phyloP scores from a whole-genome alignment of 2,888 invertebrate genomes.

The Bombylius major region DNA sequence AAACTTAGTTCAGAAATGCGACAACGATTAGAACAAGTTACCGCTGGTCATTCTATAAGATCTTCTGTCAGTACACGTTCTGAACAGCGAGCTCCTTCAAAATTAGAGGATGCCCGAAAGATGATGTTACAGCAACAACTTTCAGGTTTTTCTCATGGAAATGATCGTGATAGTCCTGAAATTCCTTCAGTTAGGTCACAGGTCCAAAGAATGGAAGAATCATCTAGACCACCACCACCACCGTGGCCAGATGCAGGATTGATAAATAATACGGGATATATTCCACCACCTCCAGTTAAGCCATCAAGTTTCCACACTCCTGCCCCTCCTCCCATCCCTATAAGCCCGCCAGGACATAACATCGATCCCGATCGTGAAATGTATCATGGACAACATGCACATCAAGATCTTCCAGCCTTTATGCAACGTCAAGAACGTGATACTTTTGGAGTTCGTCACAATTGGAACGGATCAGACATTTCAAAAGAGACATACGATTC shows the following conservation, averaged over 20 bases:
- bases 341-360: slow-evolving; percentile 42
- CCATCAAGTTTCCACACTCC: slow-evolving; percentile 42
- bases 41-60: slow-evolving; percentile 75
- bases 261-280: slow-evolving; percentile 45
- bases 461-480: slow-evolving; percentile 37
- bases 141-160: slow-evolving; percentile 39
- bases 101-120: slow-evolving; percentile 75
- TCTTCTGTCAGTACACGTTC: slow-evolving; percentile 58
- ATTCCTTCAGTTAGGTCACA: slow-evolving; percentile 39
- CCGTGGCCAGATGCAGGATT: slow-evolving; percentile 56
- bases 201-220: slow-evolving; percentile 46
- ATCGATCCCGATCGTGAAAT: slow-evolving; percentile 17
- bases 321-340: slow-evolving; percentile 52
- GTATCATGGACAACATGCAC: slow-evolving; percentile 16
- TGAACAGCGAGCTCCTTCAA: slow-evolving; percentile 61
- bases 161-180: slow-evolving; percentile 19
- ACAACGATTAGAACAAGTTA: slow-evolving; percentile 75
- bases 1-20: slow-evolving; percentile 88
- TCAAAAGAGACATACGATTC: slow-evolving; percentile 27
- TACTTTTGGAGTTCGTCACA: slow-evolving; percentile 60
- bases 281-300: slow-evolving; percentile 45
- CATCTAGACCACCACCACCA: slow-evolving; percentile 43
- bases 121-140: slow-evolving; percentile 76
- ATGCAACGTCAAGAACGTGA: slow-evolving; percentile 59
- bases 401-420: slow-evolving; percentile 40